Base-by-base conservation (phyloP, 2,888 invertebrate species). In the Hypolimnas misippus region DNA sequence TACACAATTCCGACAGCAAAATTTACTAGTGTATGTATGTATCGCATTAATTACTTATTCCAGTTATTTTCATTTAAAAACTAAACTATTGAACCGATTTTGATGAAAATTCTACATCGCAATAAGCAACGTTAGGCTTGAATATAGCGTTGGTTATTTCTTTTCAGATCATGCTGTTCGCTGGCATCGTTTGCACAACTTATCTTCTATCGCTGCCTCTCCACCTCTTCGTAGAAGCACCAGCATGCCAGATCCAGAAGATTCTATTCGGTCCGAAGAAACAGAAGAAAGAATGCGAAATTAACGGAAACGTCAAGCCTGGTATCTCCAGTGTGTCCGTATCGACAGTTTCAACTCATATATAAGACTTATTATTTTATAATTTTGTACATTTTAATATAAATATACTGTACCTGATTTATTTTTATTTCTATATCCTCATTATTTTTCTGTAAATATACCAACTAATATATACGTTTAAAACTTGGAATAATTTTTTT, bases 291-390 rank as follows among this genome's bases (percentile, higher is more conserved):
- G 82, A 81, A 2, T 42, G 56, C 1, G 83, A 87, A 70, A 82
- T 86, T n/a, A 57, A 68, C 0, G 79, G 73, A 0, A 84, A 82
- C 46, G 86, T 91, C 0, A 89, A 86, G 8, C 89, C 88, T 10
- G 89, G 90, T 0, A 81, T 88, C 3, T 90, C 91, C 0, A 84
- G 77, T 0, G 73, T 86, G 0, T 92, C 91, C 4, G 89, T 92
- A 0, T 87, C 87, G 0, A 91, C 91, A 35, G 89, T 89, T 1
- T 89, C 91, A 6, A 91, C 91, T 16, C 91, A 90, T 71, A 92
- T 90, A 83, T 56, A 58, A 63, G 57, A 63, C 58, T 60, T 61
- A 57, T 40, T 56, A 46, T 44, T 53, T n/a, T 54, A 46, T 46
- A 53, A 38, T n/a, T 62, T 51, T 62, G 50, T 51, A 59, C 1